Evolutionary conservation across 2,888 invertebrate species (phyloP), one percentile per base, ranked within the genome.

Genomic region (Conchocele bisecta): DNA sequence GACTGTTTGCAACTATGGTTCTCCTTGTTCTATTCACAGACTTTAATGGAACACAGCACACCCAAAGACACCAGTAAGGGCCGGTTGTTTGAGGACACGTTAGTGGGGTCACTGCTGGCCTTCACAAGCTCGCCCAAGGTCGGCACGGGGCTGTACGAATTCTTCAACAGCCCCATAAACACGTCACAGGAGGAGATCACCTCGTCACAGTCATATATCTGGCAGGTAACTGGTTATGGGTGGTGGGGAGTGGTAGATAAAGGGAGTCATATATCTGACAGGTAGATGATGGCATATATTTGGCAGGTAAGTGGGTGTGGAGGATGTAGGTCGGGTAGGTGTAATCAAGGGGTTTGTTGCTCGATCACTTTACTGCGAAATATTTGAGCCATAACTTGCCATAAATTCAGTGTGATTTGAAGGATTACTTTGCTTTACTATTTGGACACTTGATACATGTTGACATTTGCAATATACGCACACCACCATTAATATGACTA

Each of bases 121-220:
- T 92, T 96, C 26, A 96, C 96, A 35, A 95, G 95, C 74, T 92
- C 97, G 85, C 96, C 97, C 3, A 94, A 94, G 86, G 93, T 93
- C 42, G 93, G 93, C n/a, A 92, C 93, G 64, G 93, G 94, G 0
- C 92, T 93, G 4, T 95, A 93, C 89, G 95, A 95, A 79, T 96
- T 95, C 91, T 97, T 96, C 90, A 94, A 94, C 71, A 94, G 95
- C 80, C 94, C 96, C 0, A 93, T 94, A n/a, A n/a, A n/a, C n/a
- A n/a, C n/a, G n/a, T n/a, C n/a, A n/a, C n/a, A n/a, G n/a, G n/a
- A n/a, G n/a, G n/a, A n/a, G n/a, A n/a, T n/a, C n/a, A n/a, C n/a
- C n/a, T n/a, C n/a, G n/a, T n/a, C n/a, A n/a, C n/a, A n/a, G n/a
- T n/a, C n/a, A n/a, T n/a, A n/a, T n/a, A n/a, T n/a, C n/a, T n/a